Conservation (phyloP, 2,888 invertebrate species). For the Cacoxenus indagator region DNA sequence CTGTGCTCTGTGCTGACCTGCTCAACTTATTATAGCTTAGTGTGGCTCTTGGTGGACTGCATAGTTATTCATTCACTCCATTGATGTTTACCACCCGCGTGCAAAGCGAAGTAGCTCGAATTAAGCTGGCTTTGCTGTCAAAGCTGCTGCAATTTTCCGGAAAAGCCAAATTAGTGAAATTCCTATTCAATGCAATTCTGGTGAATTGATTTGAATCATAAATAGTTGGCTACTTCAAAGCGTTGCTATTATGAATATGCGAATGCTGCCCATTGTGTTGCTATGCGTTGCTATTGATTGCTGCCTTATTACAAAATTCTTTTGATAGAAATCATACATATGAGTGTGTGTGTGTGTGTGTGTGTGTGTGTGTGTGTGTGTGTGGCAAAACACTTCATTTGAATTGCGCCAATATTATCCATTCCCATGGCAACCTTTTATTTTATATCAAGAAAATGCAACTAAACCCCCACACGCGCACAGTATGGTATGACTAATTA, state of each 20-base stretch:
- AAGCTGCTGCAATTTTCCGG: constrained; percentile 40
- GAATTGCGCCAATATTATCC: too few species aligned
- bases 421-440: too few species aligned
- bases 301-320: too few species aligned
- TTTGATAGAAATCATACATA: too few species aligned
- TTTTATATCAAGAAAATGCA: too few species aligned
- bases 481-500: too few species aligned
- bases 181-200: constrained; percentile 49
- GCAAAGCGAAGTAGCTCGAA: neutral
- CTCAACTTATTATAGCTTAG: neutral
- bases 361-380: neutral
- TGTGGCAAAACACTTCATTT: too few species aligned
- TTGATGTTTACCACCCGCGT: constrained; percentile 3
- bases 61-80: neutral
- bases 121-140: neutral
- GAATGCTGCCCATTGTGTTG: neutral
- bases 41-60: too few species aligned
- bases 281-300: neutral
- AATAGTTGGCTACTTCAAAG: constrained; percentile 15
- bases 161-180: too few species aligned
- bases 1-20: neutral
- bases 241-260: neutral
- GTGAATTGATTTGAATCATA: constrained; percentile 5
- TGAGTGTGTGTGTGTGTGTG: neutral
- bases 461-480: too few species aligned